These are phyloP conservation scores for Lithophane leautieri DNA, from an alignment of 2,888 invertebrate species.

Conservation along the genomic window DNA sequence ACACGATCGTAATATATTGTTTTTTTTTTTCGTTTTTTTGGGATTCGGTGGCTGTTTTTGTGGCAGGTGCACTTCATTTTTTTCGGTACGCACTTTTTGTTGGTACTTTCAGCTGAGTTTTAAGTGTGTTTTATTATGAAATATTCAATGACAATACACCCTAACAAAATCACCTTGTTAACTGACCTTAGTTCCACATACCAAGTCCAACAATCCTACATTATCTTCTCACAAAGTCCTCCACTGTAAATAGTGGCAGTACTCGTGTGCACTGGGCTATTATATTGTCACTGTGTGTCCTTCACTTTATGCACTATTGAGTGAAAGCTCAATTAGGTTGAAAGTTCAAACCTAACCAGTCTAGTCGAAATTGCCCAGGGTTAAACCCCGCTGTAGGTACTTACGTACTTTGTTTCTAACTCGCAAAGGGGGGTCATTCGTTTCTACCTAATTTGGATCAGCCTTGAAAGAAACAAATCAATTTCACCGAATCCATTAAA, in stretches of 20 bases:
- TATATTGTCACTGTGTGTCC: slow-evolving; percentile 35
- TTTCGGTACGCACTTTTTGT: slow-evolving; percentile 47
- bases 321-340: slow-evolving; percentile 52
- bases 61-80: slow-evolving; percentile 67
- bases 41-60: slow-evolving; percentile 67
- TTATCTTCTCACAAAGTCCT: neutral
- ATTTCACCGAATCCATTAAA: slow-evolving; percentile 40
- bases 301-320: slow-evolving; percentile 52
- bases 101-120: slow-evolving; percentile 25
- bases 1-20: slow-evolving; percentile 88
- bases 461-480: slow-evolving; percentile 58
- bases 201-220: neutral
- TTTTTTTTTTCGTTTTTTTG: slow-evolving; percentile 77
- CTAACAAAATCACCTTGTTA: neutral
- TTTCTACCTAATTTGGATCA: slow-evolving; percentile 19
- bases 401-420: slow-evolving; percentile 18
- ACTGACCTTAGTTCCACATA: neutral
- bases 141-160: neutral
- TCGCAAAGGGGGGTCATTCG: slow-evolving; percentile 15
- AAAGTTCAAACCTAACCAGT: slow-evolving; percentile 47
- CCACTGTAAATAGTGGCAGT: slow-evolving; percentile 7
- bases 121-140: slow-evolving; percentile 17
- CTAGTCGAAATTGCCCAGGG: slow-evolving; percentile 45
- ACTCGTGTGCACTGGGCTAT: slow-evolving; percentile 23
- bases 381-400: slow-evolving; percentile 9